Percentiles rank a stretch among this genome's conserved stretches.
Evolutionary conservation across 2,113 vertebrate species (phyloP).

Genomic region (Empidonax alnorum): DNA sequence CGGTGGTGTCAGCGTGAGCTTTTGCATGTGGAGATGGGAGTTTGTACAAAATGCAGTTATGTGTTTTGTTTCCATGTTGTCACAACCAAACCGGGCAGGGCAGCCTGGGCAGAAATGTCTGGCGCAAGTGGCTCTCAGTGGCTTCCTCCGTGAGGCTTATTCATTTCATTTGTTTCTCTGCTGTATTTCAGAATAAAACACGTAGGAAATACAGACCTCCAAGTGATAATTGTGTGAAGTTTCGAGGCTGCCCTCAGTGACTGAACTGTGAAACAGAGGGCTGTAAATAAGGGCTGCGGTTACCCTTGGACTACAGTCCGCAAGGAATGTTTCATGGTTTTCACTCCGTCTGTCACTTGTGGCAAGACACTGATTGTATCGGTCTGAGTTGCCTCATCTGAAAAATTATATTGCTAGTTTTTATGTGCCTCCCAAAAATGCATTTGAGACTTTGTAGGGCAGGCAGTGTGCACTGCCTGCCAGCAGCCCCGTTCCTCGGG

Average conservation of each 20-base stretch:
- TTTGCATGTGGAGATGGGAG: neutral
- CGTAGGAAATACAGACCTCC: neutral
- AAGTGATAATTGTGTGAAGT: neutral
- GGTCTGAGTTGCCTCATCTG: accelerated
- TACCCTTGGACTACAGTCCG: neutral
- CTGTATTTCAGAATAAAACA: neutral
- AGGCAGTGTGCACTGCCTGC: neutral
- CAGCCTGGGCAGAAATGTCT: neutral
- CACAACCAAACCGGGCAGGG: neutral
- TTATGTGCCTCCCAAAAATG: neutral
- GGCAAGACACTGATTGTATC: neutral
- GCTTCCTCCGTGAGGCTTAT: neutral
- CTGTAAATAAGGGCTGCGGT: neutral
- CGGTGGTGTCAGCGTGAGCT: neutral
- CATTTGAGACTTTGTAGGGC: neutral
- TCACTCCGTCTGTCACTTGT: neutral
- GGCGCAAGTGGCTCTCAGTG: neutral
- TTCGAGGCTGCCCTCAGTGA: neutral
- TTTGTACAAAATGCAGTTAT: neutral
- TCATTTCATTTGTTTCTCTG: neutral
- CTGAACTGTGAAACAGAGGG: neutral
- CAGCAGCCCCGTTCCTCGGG: accelerated
- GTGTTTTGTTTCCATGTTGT: neutral
- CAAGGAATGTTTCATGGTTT: neutral
- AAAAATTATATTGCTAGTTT: accelerated